Evolutionary conservation across 2,797 vertebrate genomes (phyloP).

Genomic region (Uromys caudimaculatus): DNA sequence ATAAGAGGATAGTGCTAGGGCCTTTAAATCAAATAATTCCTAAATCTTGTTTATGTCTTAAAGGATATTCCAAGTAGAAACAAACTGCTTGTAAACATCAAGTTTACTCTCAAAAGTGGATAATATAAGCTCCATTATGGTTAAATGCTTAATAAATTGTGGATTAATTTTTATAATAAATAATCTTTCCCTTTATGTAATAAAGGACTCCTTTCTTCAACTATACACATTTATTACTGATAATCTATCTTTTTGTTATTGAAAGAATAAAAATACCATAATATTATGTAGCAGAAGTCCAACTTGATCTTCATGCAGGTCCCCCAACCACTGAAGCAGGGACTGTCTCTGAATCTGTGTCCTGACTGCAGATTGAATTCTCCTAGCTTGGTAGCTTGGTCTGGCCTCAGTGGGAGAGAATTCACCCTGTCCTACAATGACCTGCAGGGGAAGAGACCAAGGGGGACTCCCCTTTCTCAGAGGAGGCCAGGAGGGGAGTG

Average conservation of each 20-base stretch:
- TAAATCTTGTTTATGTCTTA: not conserved
- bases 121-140: not conserved
- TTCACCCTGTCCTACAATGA: not conserved
- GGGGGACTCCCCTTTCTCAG: not conserved
- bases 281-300: not conserved
- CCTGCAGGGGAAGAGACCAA: not conserved
- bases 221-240: not conserved
- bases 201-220: not conserved
- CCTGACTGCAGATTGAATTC: not conserved
- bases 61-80: slow-evolving; percentile 4
- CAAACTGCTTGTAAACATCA: slow-evolving; percentile 16
- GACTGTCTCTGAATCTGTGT: not conserved
- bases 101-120: not conserved
- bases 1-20: not conserved
- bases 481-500: not conserved
- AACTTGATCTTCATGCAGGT: not conserved
- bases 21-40: slow-evolving; percentile 25
- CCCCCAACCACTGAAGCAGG: not conserved
- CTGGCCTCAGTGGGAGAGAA: not conserved
- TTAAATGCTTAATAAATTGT: not conserved
- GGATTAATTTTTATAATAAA: not conserved
- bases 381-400: not conserved
- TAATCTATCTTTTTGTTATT: not conserved
- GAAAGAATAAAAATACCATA: slow-evolving; percentile 17
- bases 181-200: not conserved